These are phyloP conservation scores for Gerris lacustris DNA, from an alignment of 2,888 invertebrate genomes.

Conservation along the genomic window DNA sequence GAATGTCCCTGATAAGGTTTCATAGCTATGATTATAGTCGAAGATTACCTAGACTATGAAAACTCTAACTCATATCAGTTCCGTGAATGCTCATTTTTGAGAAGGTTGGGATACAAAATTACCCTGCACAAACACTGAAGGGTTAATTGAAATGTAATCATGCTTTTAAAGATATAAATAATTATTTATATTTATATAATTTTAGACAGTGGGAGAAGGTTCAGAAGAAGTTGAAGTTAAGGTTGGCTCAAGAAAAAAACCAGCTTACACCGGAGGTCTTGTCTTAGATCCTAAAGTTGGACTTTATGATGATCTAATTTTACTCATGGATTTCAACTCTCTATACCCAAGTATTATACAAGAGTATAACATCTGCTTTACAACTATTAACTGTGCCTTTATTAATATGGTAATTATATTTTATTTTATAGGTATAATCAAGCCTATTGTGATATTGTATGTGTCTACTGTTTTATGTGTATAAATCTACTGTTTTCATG, in stretches of 20 bases:
- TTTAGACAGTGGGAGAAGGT: background rate
- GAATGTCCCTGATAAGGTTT: too few species aligned
- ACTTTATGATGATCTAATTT: constrained; percentile 87
- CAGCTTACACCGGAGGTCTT: constrained; percentile 81
- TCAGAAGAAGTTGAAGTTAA: background rate
- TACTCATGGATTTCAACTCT: constrained; percentile 98
- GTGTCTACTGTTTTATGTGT: too few species aligned
- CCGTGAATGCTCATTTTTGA: too few species aligned
- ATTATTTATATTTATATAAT: too few species aligned
- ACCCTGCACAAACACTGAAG: too few species aligned
- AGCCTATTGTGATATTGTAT: constrained; percentile 13
- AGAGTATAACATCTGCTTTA: constrained; percentile 98
- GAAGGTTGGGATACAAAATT: too few species aligned
- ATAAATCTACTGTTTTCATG: too few species aligned
- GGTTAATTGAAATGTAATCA: too few species aligned
- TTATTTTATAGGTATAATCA: background rate
- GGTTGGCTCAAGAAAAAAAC: constrained; percentile 49
- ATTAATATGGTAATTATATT: constrained; percentile 18
- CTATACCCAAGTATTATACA: constrained; percentile 99
- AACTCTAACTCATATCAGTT: too few species aligned
- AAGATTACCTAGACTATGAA: too few species aligned
- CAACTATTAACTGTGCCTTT: constrained; percentile 49
- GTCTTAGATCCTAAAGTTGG: constrained; percentile 96
- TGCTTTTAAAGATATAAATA: too few species aligned
- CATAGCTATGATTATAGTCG: too few species aligned